A percentile compares a stretch with the other conserved stretches of the same genome.
These are phyloP conservation scores for Zingel zingel DNA, from an alignment of 2,113 vertebrate genomes.

Conservation along the genomic window DNA sequence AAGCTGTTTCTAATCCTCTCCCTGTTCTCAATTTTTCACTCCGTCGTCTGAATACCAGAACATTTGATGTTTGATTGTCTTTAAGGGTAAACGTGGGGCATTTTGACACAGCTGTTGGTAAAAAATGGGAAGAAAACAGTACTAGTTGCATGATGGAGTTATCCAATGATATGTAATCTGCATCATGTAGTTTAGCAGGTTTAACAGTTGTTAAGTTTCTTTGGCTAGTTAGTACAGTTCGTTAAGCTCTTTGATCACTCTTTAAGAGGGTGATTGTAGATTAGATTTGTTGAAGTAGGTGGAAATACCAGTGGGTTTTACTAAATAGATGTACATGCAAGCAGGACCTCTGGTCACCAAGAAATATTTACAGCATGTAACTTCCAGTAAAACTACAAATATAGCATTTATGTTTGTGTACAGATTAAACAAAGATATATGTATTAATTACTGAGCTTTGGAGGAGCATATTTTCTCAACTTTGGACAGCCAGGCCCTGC, in stretches of 20 bases:
- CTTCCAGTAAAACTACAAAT: neutral
- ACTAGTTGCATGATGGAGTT: neutral
- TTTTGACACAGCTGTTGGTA: constrained; percentile 39
- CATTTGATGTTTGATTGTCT: constrained; percentile 67
- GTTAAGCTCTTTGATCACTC: constrained; percentile 16
- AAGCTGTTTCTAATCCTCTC: constrained; percentile 78
- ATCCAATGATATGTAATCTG: neutral
- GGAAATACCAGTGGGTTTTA: neutral
- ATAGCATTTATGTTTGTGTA: neutral
- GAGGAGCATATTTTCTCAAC: no score
- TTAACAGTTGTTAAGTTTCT: constrained; percentile 2
- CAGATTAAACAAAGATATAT: neutral
- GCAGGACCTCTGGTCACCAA: neutral
- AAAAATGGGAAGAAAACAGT: constrained; percentile 35
- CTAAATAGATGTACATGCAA: neutral
- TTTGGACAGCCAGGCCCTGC: no score
- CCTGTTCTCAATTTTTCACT: constrained; percentile 58
- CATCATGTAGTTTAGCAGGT: neutral
- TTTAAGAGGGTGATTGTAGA: neutral
- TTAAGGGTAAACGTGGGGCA: constrained; percentile 42
- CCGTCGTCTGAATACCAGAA: constrained; percentile 57
- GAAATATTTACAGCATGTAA: neutral
- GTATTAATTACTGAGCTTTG: neutral
- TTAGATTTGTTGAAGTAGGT: neutral
- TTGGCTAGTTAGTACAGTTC: neutral